Conservation (phyloP, 2,797 vertebrate species). For the Hydrocynus forskahlii region DNA sequence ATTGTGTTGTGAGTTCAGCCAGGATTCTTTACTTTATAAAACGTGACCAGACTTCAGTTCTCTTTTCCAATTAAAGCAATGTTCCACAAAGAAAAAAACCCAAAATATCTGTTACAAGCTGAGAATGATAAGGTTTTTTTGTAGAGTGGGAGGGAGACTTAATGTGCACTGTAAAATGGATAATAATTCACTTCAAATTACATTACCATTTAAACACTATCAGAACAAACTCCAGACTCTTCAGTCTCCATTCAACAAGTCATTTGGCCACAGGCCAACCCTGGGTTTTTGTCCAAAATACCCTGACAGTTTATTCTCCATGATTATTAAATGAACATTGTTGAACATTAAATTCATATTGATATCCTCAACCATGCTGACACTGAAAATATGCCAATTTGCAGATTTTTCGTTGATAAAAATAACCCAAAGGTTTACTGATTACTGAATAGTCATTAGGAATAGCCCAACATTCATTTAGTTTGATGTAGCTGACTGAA, state of each 20-base stretch:
- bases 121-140: constrained; percentile 1
- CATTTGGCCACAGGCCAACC: neutral
- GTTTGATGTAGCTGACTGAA: neutral
- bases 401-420: neutral
- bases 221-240: neutral
- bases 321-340: too few species aligned
- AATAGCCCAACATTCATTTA: neutral
- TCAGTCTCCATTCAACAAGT: neutral
- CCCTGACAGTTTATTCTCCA: neutral
- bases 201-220: neutral
- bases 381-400: too few species aligned
- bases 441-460: neutral
- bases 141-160: neutral
- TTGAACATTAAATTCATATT: neutral
- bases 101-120: neutral
- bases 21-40: neutral
- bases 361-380: neutral
- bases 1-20: neutral
- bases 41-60: neutral
- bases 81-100: neutral
- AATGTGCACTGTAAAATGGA: neutral
- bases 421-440: neutral
- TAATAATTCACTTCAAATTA: neutral
- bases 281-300: neutral
- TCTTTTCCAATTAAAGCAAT: neutral